Percentiles rank a stretch among this genome's conserved stretches.
Evolutionary conservation across 1,140 invertebrate species (phyloP).

Genomic region (Rhopalosiphum maidis): DNA sequence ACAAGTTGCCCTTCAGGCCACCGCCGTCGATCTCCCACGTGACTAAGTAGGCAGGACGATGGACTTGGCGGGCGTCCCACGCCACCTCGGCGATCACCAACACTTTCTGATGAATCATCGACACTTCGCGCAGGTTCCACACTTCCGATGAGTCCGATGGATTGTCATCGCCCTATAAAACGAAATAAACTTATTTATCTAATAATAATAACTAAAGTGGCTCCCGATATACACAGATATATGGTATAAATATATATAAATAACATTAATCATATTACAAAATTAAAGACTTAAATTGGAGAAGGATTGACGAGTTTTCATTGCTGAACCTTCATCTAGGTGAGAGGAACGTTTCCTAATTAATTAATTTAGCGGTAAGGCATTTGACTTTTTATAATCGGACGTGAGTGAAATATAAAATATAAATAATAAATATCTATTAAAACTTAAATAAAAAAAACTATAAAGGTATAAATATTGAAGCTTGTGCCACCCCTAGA

Average conservation of each 20-base stretch:
- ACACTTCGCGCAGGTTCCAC: constrained; percentile 72
- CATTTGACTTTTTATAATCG: background rate
- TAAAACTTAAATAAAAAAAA: too few relatives aligned
- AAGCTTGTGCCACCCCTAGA: background rate
- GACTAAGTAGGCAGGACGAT: constrained; percentile 69
- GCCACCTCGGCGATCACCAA: constrained; percentile 78
- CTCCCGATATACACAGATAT: background rate
- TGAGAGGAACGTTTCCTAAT: background rate
- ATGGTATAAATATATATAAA: background rate
- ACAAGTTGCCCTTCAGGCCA: constrained; percentile 82
- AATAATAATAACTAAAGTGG: background rate
- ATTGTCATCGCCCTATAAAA: constrained; percentile 8
- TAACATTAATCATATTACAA: background rate
- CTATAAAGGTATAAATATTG: too few relatives aligned
- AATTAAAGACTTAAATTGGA: background rate
- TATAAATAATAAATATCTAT: background rate
- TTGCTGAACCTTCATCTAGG: background rate
- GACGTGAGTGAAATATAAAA: background rate
- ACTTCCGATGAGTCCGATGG: constrained; percentile 59
- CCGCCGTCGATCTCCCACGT: constrained; percentile 84
- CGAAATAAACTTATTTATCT: background rate
- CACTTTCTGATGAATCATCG: constrained; percentile 74
- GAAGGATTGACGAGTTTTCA: background rate
- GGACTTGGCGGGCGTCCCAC: constrained; percentile 69
- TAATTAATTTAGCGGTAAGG: background rate